Evolutionary conservation across 1,140 invertebrate genomes (phyloP), one percentile per base, ranked within the genome.

Genomic region (Zaprionus lachaisei): DNA sequence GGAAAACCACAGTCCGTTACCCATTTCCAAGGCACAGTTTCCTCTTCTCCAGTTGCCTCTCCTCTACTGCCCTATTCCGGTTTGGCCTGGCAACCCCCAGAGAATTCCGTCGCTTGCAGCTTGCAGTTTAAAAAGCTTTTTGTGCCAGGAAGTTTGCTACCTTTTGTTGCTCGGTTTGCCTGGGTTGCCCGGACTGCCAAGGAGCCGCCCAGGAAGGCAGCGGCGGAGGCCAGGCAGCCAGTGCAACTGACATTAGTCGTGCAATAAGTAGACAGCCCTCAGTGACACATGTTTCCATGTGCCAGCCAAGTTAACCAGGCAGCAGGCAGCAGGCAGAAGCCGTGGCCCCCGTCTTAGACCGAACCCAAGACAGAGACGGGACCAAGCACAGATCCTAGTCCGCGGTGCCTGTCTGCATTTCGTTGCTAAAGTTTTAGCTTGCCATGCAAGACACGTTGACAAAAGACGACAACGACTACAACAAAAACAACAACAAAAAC

Each of bases 241-340:
- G 57, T 90, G 84, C 84, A 84, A 90, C 81, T 89, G 84, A 81
- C 84, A 89, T 89, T 89, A 90, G 84, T 89, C 84, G 85, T 89
- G 84, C 85, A 89, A 89, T 89, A 89, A 89, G 84, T 80, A 90
- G 84, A 90, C 85, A 89, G 85, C 75, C 76, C 75, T 79, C 81
- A 77, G 84, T 89, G 84, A 84, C 84, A 89, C 84, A 89, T 89
- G 84, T 84, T 90, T 90, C 81, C 84, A 78, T 79, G 78, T 76
- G 72, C 67, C 73, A 68, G 68, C 67, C 66, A 65, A 61, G 37
- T n/a, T 14, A 57, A 54, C 34, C 34, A 73, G 14, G 63, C 55
- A 47, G 57, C 31, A 73, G 14, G 62, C 54, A 47, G 56, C n/a
- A n/a, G 41, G 37, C 37, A 38, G 37, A 72, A 61, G 75, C 66